Conservation (phyloP, 2,113 vertebrate species). For the Mohoua ochrocephala region DNA sequence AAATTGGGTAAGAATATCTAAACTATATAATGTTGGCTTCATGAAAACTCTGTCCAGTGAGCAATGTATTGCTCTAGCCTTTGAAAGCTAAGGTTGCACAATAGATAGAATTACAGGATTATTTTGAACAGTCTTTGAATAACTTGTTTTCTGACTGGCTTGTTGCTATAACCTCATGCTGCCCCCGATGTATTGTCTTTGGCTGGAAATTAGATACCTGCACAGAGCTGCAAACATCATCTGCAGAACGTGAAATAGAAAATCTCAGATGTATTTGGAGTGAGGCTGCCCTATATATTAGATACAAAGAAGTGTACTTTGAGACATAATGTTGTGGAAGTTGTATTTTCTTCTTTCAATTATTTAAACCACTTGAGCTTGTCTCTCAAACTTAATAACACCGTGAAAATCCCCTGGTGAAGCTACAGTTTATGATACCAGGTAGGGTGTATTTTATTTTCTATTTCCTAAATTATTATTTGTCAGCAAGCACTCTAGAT, state of each 20-base stretch:
- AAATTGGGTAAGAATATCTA: background rate
- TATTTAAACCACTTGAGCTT: slow-evolving; percentile 53
- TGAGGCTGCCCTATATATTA: background rate
- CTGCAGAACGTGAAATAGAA: background rate
- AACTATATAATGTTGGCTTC: background rate
- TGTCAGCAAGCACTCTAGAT: slow-evolving; percentile 12
- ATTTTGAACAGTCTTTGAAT: slow-evolving; percentile 16
- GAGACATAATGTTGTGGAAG: background rate
- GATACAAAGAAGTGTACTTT: background rate
- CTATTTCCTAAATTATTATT: slow-evolving; percentile 45
- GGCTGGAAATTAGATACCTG: slow-evolving; percentile 5
- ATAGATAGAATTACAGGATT: background rate
- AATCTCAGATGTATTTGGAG: slow-evolving; percentile 14
- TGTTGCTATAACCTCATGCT: background rate
- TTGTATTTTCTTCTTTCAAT: slow-evolving; percentile 28
- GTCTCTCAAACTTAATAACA: slow-evolving; percentile 49
- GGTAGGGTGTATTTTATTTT: slow-evolving; percentile 15
- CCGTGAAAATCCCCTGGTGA: background rate
- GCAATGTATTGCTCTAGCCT: background rate
- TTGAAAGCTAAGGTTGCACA: background rate
- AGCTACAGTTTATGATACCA: slow-evolving; percentile 2
- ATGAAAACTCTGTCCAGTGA: background rate
- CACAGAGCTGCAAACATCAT: background rate
- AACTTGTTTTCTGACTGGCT: background rate
- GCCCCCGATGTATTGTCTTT: background rate